phyloP scores from a whole-genome alignment of 2,797 vertebrate species.

The Falco biarmicus region DNA sequence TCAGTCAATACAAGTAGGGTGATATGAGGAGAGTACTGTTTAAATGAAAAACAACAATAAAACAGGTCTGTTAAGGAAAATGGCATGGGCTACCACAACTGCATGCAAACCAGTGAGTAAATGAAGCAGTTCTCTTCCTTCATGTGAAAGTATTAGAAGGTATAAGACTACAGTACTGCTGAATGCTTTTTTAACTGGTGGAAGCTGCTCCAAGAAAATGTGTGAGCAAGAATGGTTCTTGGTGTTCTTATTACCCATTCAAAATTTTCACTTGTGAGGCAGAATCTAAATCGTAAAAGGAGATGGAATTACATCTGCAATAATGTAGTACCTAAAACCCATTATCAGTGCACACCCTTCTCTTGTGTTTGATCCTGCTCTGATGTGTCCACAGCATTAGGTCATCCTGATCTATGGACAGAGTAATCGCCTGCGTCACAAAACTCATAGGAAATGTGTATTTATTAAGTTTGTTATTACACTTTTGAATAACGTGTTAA shows the following conservation, averaged over 20 bases:
- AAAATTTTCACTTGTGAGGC: not conserved
- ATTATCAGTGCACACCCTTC: rapidly evolving
- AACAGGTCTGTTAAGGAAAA: not conserved
- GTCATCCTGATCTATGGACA: not conserved
- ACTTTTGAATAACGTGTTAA: not conserved
- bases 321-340: not conserved
- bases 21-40: not conserved
- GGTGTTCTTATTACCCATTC: not conserved
- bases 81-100: not conserved
- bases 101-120: not conserved
- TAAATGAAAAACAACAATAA: not conserved
- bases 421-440: rapidly evolving
- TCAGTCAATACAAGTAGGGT: not conserved
- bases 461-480: not conserved
- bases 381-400: not conserved
- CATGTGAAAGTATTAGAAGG: not conserved
- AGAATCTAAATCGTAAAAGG: not conserved
- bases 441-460: not conserved
- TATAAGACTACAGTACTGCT: not conserved
- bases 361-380: not conserved
- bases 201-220: not conserved
- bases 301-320: not conserved
- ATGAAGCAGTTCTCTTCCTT: not conserved
- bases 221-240: not conserved
- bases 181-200: rapidly evolving